Evolutionary conservation across 2,888 invertebrate species (phyloP), one percentile per base, ranked within the genome.

Genomic region (Osedax frankpressi): DNA sequence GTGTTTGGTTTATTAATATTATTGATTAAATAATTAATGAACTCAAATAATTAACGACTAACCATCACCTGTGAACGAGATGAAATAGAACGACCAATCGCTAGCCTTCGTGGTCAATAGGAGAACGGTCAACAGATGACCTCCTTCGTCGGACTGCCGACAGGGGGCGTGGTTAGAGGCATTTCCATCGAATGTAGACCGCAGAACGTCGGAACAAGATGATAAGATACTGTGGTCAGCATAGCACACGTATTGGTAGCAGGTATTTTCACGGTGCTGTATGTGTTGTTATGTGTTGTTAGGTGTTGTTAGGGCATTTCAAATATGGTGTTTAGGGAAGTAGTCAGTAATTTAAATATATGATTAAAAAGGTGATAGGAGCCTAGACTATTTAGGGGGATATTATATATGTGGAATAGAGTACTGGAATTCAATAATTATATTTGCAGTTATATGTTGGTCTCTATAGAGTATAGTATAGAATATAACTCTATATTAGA

Each of bases 21-120:
- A n/a, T n/a, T n/a, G n/a, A n/a, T n/a, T n/a, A n/a, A n/a, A n/a
- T n/a, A n/a, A n/a, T n/a, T n/a, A n/a, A n/a, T n/a, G n/a, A n/a
- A n/a, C n/a, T n/a, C n/a, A n/a, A n/a, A n/a, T n/a, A n/a, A n/a
- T n/a, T n/a, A n/a, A n/a, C n/a, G n/a, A n/a, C n/a, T n/a, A n/a
- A n/a, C n/a, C n/a, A 3, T 74, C 60, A 2, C 19, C 27, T 19
- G 24, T 62, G 19, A 76, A 75, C 11, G 77, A 76, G n/a, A 76
- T 74, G 74, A 77, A 78, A 67, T 78, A 78, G 74, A 78, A 78
- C 60, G 77, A 77, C 78, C 78, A 78, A 72, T 78, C 78, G 19
- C 63, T 74, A 11, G 75, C 73, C 74, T 75, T 75, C 27, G 77
- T 75, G 28, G 78, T 76, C 63, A 77, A 59, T 2, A 78, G 62